Percentiles rank a stretch among this genome's conserved stretches.
These are phyloP conservation scores for Psephotus haematonotus DNA, from an alignment of 2,113 vertebrate genomes.

Conservation along the genomic window DNA sequence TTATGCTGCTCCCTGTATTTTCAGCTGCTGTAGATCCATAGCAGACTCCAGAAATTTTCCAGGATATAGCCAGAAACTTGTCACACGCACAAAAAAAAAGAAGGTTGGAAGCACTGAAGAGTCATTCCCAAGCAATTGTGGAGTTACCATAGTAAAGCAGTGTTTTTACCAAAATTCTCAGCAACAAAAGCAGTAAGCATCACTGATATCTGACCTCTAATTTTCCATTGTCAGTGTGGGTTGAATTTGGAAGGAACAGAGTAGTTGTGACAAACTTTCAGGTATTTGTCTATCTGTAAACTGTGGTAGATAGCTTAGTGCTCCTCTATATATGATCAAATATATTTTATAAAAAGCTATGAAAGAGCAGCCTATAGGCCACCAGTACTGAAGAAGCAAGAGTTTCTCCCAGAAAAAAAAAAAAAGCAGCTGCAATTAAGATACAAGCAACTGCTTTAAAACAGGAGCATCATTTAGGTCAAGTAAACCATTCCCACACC, in stretches of 20 bases:
- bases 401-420: background rate
- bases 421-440: background rate
- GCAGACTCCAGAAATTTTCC: background rate
- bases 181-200: slow-evolving; percentile 9
- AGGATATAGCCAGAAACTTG: background rate
- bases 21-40: background rate
- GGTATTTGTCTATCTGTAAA: background rate
- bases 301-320: background rate
- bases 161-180: slow-evolving; percentile 32
- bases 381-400: background rate
- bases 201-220: background rate
- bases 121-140: background rate
- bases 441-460: background rate
- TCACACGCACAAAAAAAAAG: background rate
- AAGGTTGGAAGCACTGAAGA: background rate
- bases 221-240: background rate
- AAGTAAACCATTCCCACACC: background rate
- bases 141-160: slow-evolving; percentile 29
- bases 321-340: background rate
- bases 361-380: background rate
- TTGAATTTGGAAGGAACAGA: background rate
- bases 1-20: background rate
- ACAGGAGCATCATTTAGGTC: background rate
- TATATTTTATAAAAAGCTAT: background rate
- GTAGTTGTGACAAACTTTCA: background rate